Evolutionary conservation across 2,888 invertebrate species (phyloP), one percentile per base, ranked within the genome.

Genomic region (Holacanthella duospinosa): DNA sequence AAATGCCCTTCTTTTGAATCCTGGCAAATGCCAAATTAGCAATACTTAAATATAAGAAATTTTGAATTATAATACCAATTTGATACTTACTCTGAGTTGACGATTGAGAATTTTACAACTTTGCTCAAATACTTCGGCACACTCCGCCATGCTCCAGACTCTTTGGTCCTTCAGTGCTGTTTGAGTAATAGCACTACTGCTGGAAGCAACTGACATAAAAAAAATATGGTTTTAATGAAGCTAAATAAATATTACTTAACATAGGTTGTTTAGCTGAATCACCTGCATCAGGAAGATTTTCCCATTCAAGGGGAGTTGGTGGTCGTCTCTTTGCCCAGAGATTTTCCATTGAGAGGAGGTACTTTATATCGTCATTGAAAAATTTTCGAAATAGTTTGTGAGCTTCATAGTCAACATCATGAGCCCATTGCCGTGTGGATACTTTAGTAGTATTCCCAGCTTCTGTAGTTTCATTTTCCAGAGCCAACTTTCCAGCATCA

Each of bases 281-380:
- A 59, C 26, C 26, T 19, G 77, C 78, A 67, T 80, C 78, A 12
- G 82, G 81, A 43, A 83, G 75, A 64, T 82, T 81, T 54, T 83
- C 81, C 86, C 87, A 89, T 53, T 82, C 79, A 55, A 93, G 77
- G 0, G 94, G 93, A 1, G 81, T 83, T 0, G 99, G 99, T 0
- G 90, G 84, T 71, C 85, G 83, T 29, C 97, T 84, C 64, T 86
- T 87, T 78, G 91, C 90, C 99, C 99, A 99, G 61, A 99, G 80
- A 76, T 94, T 89, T 72, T 88, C 85, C 96, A 99, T 97, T 1
- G 86, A 87, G 63, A 96, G 79, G 67, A 99, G 82, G 77, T 97
- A 97, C 66, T 88, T 85, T 61, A 99, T 94, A 77, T 99, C 99
- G 76, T 93, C 92, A 66, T 84, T 82, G 78, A 97, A 99, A 64